These are phyloP conservation scores for Apamea anceps DNA, from an alignment of 2,888 invertebrate genomes.

Conservation along the genomic window DNA sequence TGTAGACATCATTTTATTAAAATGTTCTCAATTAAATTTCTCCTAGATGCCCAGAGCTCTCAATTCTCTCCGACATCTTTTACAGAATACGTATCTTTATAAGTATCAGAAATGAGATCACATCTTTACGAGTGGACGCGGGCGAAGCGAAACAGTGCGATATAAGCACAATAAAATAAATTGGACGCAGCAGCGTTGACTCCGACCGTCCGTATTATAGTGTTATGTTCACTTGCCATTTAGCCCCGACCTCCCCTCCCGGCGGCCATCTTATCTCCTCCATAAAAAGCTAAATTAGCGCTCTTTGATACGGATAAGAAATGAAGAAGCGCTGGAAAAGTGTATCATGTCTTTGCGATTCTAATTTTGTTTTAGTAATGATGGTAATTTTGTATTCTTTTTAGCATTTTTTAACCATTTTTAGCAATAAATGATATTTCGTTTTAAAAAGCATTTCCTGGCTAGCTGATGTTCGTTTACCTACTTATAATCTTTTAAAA, in stretches of 20 bases:
- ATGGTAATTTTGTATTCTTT: neutral
- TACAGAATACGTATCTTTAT: slow-evolving; percentile 67
- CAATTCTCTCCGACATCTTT: slow-evolving; percentile 43
- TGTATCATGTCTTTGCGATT: neutral
- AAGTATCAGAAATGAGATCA: slow-evolving; percentile 75
- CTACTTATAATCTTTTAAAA: neutral
- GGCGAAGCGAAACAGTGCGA: slow-evolving; percentile 68
- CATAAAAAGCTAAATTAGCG: slow-evolving; percentile 62
- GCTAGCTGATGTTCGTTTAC: neutral
- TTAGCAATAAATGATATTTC: neutral
- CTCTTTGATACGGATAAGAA: slow-evolving; percentile 51
- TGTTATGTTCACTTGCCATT: slow-evolving; percentile 67
- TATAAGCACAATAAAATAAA: slow-evolving; percentile 82
- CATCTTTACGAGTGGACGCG: slow-evolving; percentile 76
- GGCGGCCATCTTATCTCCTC: slow-evolving; percentile 56
- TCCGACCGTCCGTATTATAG: slow-evolving; percentile 55
- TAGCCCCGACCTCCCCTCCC: slow-evolving; percentile 58
- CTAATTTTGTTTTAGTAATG: slow-evolving; percentile 22
- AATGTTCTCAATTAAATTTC: slow-evolving; percentile 25
- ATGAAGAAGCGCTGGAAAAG: slow-evolving; percentile 19
- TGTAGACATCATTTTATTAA: neutral
- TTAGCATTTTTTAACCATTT: neutral
- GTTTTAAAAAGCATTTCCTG: neutral
- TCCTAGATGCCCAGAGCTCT: slow-evolving; percentile 11
- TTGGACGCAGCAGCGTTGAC: slow-evolving; percentile 73